These are phyloP conservation scores for Rynchops niger DNA, from an alignment of 2,113 vertebrate species.

Conservation along the genomic window DNA sequence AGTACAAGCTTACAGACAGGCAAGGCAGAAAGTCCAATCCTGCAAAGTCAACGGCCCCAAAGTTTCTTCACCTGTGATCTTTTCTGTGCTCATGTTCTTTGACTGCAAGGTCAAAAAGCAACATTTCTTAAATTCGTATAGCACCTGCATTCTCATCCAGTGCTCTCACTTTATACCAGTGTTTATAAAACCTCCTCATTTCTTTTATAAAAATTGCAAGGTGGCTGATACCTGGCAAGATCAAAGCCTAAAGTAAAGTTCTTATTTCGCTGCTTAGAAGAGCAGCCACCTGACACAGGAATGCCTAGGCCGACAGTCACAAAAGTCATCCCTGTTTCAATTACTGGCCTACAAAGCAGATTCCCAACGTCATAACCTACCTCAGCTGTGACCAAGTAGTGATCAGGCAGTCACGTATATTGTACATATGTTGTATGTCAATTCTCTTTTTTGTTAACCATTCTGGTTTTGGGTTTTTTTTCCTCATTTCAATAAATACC, in stretches of 20 bases:
- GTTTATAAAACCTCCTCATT: not conserved
- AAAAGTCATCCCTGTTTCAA: not conserved
- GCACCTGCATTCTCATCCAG: not conserved
- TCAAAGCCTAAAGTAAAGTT: not conserved
- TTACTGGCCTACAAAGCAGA: not conserved
- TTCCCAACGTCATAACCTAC: not conserved
- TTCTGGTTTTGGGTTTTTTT: not conserved
- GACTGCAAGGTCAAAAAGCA: not conserved
- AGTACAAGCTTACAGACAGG: not conserved
- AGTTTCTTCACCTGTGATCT: not conserved
- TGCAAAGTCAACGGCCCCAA: not conserved
- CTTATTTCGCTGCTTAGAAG: not conserved
- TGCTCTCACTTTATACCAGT: not conserved
- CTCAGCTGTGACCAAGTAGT: not conserved
- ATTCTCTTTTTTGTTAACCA: not conserved
- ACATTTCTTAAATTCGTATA: not conserved
- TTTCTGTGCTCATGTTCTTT: not conserved
- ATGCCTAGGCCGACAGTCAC: not conserved
- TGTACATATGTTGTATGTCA: accelerated
- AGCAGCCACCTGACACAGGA: not conserved
- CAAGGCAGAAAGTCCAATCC: not conserved
- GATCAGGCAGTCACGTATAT: not conserved
- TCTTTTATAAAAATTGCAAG: not conserved
- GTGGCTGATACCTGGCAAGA: not conserved
- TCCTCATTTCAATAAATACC: not conserved